Conservation (phyloP, 2,888 invertebrate species). For the Drosophila subquinaria region DNA sequence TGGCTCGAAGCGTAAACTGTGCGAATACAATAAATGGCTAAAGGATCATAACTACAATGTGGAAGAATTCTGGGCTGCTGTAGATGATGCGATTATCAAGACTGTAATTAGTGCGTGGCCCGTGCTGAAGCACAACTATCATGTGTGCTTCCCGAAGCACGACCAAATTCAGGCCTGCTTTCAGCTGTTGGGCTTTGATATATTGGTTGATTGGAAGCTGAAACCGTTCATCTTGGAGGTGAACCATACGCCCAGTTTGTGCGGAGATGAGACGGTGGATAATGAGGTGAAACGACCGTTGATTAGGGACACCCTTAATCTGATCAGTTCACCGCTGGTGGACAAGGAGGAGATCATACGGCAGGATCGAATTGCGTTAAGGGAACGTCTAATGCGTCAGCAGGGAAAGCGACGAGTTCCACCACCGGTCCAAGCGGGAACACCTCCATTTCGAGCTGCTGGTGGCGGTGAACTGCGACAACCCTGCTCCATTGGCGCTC, state of each 20-base stretch:
- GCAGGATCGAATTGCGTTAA: constrained; percentile 88
- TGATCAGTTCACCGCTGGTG: constrained; percentile 91
- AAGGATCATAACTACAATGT: constrained; percentile 89
- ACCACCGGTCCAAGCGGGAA: rapidly evolving
- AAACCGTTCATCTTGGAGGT: constrained; percentile 95
- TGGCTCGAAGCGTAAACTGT: constrained; percentile 94
- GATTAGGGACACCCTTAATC: constrained; percentile 91
- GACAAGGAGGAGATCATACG: constrained; percentile 90
- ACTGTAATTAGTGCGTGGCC: constrained; percentile 95
- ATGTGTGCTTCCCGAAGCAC: constrained; percentile 94
- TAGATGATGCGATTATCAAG: constrained; percentile 96
- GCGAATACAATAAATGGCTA: constrained; percentile 91
- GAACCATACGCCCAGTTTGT: constrained; percentile 97
- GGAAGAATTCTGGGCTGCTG: constrained; percentile 91
- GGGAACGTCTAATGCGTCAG: constrained; percentile 49
- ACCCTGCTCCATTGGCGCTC: constrained; percentile 84
- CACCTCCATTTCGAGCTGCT: constrained; percentile 13
- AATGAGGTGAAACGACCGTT: constrained; percentile 93
- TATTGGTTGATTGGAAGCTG: constrained; percentile 93
- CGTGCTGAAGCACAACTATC: constrained; percentile 93
- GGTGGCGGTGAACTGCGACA: constrained; percentile 19
- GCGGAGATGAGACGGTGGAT: constrained; percentile 94
- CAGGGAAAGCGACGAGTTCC: constrained; percentile 84
- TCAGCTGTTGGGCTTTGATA: constrained; percentile 95
- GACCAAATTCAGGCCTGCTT: constrained; percentile 94